These are phyloP conservation scores for Anser cygnoides DNA, from an alignment of 2,113 vertebrate species.

Conservation along the genomic window DNA sequence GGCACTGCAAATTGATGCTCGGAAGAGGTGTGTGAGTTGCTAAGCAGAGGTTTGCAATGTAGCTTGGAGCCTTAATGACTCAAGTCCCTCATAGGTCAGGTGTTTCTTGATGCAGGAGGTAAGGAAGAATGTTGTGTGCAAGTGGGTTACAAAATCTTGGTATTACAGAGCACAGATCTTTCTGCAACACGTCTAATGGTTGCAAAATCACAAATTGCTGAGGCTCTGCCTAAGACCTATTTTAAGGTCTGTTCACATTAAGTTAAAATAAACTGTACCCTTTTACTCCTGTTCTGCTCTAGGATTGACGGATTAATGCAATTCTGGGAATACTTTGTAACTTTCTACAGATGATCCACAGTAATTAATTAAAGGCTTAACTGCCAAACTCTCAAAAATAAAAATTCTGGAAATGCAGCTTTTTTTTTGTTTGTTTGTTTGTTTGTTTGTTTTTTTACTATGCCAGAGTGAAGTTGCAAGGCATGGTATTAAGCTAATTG, in stretches of 20 bases:
- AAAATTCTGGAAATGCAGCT: neutral
- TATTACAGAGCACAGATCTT: conserved; percentile 28
- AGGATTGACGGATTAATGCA: neutral
- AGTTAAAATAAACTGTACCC: neutral
- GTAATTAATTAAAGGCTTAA: neutral
- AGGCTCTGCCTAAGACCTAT: neutral
- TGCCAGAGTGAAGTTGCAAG: neutral
- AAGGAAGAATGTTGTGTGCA: conserved; percentile 20
- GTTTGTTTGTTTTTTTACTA: neutral
- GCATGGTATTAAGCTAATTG: neutral
- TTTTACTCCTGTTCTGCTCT: neutral
- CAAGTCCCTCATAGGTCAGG: neutral
- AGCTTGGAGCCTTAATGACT: neutral
- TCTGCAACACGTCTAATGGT: conserved; percentile 16
- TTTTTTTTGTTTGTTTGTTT: neutral
- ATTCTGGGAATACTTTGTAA: neutral
- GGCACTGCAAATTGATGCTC: neutral
- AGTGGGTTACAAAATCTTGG: conserved; percentile 40
- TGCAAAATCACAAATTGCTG: conserved; percentile 54
- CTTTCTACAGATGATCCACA: neutral
- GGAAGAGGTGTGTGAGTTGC: neutral
- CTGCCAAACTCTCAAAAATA: neutral
- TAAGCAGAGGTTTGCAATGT: neutral
- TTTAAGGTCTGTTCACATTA: conserved; percentile 7
- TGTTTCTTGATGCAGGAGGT: conserved; percentile 40